phyloP scores from a whole-genome alignment of 2,113 vertebrate species.

The Tachysurus fulvidraco region DNA sequence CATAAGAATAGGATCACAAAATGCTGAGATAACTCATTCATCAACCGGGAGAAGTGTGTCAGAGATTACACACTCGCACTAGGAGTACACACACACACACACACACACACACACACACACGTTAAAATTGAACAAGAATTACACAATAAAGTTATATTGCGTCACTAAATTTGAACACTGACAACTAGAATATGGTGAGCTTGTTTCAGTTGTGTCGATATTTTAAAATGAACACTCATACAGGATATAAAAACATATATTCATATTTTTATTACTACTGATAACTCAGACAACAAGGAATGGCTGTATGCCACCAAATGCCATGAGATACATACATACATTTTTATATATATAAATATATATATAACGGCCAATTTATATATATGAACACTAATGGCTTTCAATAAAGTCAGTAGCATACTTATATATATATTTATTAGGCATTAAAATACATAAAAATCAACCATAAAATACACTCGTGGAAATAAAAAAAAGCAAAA shows the following conservation, averaged over 20 bases:
- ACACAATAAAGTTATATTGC: background rate
- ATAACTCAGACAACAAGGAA: conserved; percentile 71
- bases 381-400: too few relatives aligned
- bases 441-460: conserved; percentile 59
- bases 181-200: background rate
- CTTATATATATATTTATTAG: conserved; percentile 66
- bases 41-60: conserved; percentile 26
- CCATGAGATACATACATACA: conserved; percentile 46
- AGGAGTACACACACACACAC: background rate
- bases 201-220: background rate
- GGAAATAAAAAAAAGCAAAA: conserved; percentile 40
- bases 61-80: conserved; percentile 56
- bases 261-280: conserved; percentile 75
- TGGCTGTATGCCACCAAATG: conserved; percentile 62
- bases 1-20: conserved; percentile 57
- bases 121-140: background rate
- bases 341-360: conserved; percentile 39
- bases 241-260: conserved; percentile 76
- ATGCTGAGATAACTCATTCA: conserved; percentile 63
- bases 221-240: conserved; percentile 11
- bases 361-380: conserved; percentile 29
- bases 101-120: background rate
- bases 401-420: conserved; percentile 51
- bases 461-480: conserved; percentile 49
- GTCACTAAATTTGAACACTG: background rate